Percentiles rank a stretch among this genome's conserved stretches.
Conservation (phyloP, 2,113 vertebrate species). For the Sporophila hypoxantha region DNA sequence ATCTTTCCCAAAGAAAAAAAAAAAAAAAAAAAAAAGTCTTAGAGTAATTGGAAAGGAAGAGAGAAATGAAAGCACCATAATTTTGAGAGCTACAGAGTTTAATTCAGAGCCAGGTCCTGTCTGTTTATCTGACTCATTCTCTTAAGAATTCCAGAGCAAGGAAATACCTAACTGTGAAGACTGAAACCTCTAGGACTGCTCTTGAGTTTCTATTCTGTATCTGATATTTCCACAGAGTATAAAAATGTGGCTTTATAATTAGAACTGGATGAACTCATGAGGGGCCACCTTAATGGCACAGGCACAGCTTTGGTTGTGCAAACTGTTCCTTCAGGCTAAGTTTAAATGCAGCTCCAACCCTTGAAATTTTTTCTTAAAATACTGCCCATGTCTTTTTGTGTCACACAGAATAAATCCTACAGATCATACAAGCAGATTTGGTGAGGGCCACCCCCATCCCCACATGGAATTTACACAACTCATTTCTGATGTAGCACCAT, state of each 20-base stretch:
- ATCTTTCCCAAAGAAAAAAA: not conserved
- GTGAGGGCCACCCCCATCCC: not conserved
- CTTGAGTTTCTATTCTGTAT: not conserved
- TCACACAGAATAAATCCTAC: not conserved
- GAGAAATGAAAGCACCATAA: not conserved
- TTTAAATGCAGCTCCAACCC: not conserved
- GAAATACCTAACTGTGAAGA: not conserved
- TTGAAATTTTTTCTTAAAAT: not conserved
- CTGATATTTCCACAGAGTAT: not conserved
- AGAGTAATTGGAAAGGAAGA: not conserved
- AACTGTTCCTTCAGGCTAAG: not conserved
- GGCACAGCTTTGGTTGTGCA: not conserved
- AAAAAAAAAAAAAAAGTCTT: not conserved
- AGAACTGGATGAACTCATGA: not conserved
- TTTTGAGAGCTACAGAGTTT: not conserved
- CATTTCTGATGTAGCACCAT: not conserved
- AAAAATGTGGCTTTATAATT: not conserved
- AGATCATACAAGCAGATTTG: not conserved
- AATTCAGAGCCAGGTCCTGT: not conserved
- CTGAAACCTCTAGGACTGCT: not conserved
- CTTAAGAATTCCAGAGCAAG: not conserved
- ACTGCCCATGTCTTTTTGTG: not conserved
- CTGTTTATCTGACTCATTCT: not conserved
- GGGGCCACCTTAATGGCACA: not conserved
- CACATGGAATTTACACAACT: not conserved